Percentiles rank a stretch among this genome's conserved stretches.
Evolutionary conservation across 2,888 invertebrate genomes (phyloP).

Genomic region (Crioceris asparagi): DNA sequence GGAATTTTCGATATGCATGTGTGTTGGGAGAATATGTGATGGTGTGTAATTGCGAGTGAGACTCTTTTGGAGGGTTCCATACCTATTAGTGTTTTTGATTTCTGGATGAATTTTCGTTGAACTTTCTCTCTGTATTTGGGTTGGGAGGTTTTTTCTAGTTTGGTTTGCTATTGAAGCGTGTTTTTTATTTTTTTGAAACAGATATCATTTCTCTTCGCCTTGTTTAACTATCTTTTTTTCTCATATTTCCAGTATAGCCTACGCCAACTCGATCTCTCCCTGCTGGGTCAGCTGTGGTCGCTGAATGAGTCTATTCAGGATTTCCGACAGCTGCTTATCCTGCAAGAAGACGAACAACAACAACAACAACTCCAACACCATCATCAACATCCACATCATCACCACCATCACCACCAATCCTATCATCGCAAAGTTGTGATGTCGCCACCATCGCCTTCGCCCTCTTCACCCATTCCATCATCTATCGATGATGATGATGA

Average conservation of each 20-base stretch:
- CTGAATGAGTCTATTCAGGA: constrained; percentile 88
- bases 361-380: too few species aligned
- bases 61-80: too few species aligned
- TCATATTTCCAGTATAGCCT: constrained; percentile 65
- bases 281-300: constrained; percentile 85
- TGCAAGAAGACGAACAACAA: constrained; percentile 39
- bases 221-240: neutral
- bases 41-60: too few species aligned
- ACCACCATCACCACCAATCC: too few species aligned
- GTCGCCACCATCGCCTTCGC: constrained; percentile 45
- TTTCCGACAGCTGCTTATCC: constrained; percentile 60
- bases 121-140: too few species aligned
- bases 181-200: neutral
- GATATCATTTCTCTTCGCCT: too few species aligned
- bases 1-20: too few species aligned
- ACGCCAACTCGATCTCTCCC: constrained; percentile 77
- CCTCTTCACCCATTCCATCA: constrained; percentile 44
- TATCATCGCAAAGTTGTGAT: constrained; percentile 23
- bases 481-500: constrained; percentile 37
- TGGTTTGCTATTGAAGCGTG: neutral
- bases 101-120: too few species aligned
- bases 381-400: too few species aligned
- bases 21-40: too few species aligned
- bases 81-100: too few species aligned
- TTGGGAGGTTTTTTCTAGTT: too few species aligned